phyloP scores from a whole-genome alignment of 2,888 invertebrate genomes.

The Liposcelis brunnea region DNA sequence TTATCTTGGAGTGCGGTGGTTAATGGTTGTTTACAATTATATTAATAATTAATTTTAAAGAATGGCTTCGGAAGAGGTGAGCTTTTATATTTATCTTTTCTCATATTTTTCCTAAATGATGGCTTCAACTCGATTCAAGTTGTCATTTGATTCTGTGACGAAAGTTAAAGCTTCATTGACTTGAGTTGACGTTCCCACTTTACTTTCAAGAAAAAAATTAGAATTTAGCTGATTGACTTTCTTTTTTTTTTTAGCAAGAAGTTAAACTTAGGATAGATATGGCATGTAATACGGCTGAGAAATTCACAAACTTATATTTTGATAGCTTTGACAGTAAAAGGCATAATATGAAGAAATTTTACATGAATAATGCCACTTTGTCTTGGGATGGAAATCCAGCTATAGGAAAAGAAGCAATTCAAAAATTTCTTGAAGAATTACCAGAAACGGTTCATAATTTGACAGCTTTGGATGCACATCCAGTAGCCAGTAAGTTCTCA shows the following conservation, averaged over 20 bases:
- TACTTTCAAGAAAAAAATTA: too few relatives aligned
- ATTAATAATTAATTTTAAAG: too few relatives aligned
- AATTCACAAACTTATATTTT: conserved; percentile 79
- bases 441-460: conserved; percentile 64
- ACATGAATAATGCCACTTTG: conserved; percentile 65
- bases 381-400: conserved; percentile 88
- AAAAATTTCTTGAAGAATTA: conserved; percentile 68
- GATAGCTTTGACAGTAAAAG: conserved; percentile 73
- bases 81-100: background rate
- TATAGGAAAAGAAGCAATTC: conserved; percentile 61
- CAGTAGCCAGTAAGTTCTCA: conserved; percentile 39
- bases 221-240: background rate
- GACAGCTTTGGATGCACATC: conserved; percentile 72
- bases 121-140: too few relatives aligned
- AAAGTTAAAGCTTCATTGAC: conserved; percentile 9
- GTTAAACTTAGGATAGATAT: conserved; percentile 51
- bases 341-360: conserved; percentile 54
- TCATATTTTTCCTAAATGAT: background rate
- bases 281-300: conserved; percentile 71
- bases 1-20: too few relatives aligned
- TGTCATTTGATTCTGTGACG: background rate
- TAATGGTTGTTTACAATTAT: too few relatives aligned
- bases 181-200: too few relatives aligned
- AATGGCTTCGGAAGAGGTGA: conserved; percentile 5
- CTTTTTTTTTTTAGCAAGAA: conserved; percentile 29